Evolutionary conservation across 37 sponge, comb jelly and placozoan species (phyloP).

Genomic region (Haliclona indistincta): DNA sequence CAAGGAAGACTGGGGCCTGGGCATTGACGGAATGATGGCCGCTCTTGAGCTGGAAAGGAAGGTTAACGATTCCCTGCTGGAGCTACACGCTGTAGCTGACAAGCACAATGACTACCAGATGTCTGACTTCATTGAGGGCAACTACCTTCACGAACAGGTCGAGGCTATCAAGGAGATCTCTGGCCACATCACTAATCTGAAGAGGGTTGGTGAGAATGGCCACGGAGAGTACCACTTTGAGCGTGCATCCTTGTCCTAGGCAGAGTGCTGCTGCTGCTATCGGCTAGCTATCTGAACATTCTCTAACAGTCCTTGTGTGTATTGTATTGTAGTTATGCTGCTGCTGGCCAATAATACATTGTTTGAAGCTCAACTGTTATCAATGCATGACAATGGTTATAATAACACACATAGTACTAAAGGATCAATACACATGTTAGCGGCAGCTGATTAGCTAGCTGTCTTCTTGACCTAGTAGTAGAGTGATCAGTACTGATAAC

Average conservation of each 20-base stretch:
- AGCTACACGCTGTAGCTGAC: conserved; percentile 77
- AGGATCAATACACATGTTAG: too few species aligned
- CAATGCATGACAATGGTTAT: too few species aligned
- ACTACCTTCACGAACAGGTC: conserved; percentile 55
- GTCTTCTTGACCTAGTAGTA: too few species aligned
- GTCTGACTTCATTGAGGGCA: conserved; percentile 43
- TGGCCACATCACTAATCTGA: conserved; percentile 73
- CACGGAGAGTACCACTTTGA: conserved; percentile 89
- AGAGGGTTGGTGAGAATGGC: conserved; percentile 75
- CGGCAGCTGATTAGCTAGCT: too few species aligned
- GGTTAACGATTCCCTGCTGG: conserved; percentile 87
- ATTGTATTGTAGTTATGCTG: neutral
- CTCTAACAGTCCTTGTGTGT: neutral
- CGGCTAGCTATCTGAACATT: neutral
- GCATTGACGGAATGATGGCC: conserved; percentile 73
- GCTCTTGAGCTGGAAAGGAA: conserved; percentile 73
- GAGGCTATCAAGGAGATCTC: conserved; percentile 86
- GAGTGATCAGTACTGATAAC: too few species aligned
- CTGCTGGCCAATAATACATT: too few species aligned
- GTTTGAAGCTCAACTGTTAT: too few species aligned
- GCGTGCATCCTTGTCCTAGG: neutral
- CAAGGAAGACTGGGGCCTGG: conserved; percentile 76
- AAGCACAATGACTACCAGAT: conserved; percentile 64
- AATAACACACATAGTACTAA: too few species aligned
- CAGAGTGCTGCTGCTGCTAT: neutral